These are phyloP conservation scores for Lobophora halterata DNA, from an alignment of 2,888 invertebrate species.

Conservation along the genomic window DNA sequence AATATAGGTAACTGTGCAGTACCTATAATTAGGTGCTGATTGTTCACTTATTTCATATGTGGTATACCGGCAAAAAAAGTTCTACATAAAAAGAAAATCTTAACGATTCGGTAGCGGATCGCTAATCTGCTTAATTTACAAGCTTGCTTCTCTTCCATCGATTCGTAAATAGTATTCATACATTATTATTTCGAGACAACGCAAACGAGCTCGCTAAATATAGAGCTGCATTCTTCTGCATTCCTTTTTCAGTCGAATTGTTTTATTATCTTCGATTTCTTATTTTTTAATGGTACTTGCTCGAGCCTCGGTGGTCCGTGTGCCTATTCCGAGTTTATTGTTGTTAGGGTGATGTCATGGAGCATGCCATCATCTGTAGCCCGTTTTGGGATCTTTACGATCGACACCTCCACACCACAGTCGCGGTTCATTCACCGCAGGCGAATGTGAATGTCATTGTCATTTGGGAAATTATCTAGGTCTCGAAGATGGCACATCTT, in stretches of 20 bases:
- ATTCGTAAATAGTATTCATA: no score
- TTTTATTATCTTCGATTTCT: slow-evolving; percentile 57
- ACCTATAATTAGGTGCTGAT: no score
- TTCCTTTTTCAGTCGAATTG: slow-evolving; percentile 62
- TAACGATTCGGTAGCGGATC: slow-evolving; percentile 65
- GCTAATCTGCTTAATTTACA: slow-evolving; percentile 76
- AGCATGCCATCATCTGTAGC: slow-evolving; percentile 59
- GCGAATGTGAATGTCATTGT: slow-evolving; percentile 60
- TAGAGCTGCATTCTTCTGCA: slow-evolving; percentile 67
- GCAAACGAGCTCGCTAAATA: slow-evolving; percentile 72
- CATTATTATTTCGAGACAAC: slow-evolving; percentile 68
- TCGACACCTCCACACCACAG: slow-evolving; percentile 73
- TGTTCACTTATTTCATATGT: no score
- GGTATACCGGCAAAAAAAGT: no score
- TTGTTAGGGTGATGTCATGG: slow-evolving; percentile 69
- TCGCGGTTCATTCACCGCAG: slow-evolving; percentile 74
- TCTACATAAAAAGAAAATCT: no score
- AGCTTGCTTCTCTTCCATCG: slow-evolving; percentile 69
- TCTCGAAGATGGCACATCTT: slow-evolving; percentile 14
- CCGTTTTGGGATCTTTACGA: slow-evolving; percentile 74
- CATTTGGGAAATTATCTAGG: slow-evolving; percentile 37
- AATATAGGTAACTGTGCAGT: no score
- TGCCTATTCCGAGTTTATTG: slow-evolving; percentile 55
- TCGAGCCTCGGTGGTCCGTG: slow-evolving; percentile 27
- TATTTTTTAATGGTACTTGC: slow-evolving; percentile 60